These are phyloP conservation scores for Calonectris borealis DNA, from an alignment of 2,113 vertebrate genomes.

Conservation along the genomic window DNA sequence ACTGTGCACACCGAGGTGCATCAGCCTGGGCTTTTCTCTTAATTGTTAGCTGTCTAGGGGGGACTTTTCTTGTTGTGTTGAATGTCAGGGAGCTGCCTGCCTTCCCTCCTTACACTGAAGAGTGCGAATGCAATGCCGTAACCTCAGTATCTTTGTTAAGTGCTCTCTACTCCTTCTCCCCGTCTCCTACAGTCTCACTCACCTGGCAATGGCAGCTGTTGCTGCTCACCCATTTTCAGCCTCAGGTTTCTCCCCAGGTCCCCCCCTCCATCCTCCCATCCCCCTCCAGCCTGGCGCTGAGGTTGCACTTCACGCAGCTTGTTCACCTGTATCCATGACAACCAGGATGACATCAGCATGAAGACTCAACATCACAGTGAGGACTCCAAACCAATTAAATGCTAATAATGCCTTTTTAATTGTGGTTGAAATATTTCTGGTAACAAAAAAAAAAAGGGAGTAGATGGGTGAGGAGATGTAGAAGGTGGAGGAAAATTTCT, in stretches of 20 bases:
- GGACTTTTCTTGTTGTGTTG: background rate
- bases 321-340: slow-evolving; percentile 71
- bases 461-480: background rate
- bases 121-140: background rate
- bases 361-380: slow-evolving; percentile 6
- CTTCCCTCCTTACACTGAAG: background rate
- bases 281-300: background rate
- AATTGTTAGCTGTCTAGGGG: background rate
- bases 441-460: background rate
- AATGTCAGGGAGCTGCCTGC: background rate
- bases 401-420: slow-evolving; percentile 42
- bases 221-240: background rate
- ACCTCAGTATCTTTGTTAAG: background rate
- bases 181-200: background rate
- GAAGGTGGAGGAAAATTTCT: background rate
- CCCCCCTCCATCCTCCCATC: background rate
- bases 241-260: background rate
- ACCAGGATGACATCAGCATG: slow-evolving; percentile 58
- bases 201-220: background rate
- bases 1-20: background rate
- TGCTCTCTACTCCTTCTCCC: background rate
- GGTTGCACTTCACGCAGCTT: slow-evolving; percentile 21
- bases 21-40: slow-evolving; percentile 16
- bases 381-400: slow-evolving; percentile 48
- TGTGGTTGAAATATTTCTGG: slow-evolving; percentile 16